These are phyloP conservation scores for Coreoperca whiteheadi DNA, from an alignment of 2,113 vertebrate genomes.

Conservation along the genomic window DNA sequence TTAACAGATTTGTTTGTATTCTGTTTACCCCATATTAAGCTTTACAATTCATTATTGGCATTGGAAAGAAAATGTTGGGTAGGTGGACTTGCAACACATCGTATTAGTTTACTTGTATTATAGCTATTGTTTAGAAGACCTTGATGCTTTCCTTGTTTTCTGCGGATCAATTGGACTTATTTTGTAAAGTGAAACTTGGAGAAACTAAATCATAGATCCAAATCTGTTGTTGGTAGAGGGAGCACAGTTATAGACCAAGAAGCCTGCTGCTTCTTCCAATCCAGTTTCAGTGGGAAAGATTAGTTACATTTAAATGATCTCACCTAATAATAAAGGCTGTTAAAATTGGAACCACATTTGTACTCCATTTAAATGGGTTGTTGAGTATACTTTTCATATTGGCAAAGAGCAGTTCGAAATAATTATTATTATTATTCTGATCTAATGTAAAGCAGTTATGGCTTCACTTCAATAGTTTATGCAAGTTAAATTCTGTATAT, in stretches of 20 bases:
- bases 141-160: not conserved
- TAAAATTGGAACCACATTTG: constrained; percentile 1
- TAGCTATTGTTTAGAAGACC: not conserved
- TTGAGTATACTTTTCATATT: constrained; percentile 19
- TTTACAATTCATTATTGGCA: not conserved
- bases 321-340: not conserved
- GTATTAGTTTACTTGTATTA: not conserved
- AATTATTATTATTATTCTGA: constrained; percentile 49
- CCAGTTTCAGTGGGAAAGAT: not conserved
- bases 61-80: not conserved
- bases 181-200: not conserved
- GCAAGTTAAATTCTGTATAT: constrained; percentile 37
- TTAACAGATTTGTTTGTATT: not conserved
- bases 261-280: not conserved
- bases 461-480: constrained; percentile 36
- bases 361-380: constrained; percentile 31
- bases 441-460: constrained; percentile 14
- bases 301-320: not conserved
- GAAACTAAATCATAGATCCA: not conserved
- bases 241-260: not conserved
- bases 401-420: constrained; percentile 39
- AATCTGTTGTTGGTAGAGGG: not conserved
- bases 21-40: not conserved
- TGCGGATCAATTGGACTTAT: not conserved
- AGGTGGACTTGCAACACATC: not conserved